Evolutionary conservation across 2,113 vertebrate species (phyloP).

Genomic region (Alligator sinensis): DNA sequence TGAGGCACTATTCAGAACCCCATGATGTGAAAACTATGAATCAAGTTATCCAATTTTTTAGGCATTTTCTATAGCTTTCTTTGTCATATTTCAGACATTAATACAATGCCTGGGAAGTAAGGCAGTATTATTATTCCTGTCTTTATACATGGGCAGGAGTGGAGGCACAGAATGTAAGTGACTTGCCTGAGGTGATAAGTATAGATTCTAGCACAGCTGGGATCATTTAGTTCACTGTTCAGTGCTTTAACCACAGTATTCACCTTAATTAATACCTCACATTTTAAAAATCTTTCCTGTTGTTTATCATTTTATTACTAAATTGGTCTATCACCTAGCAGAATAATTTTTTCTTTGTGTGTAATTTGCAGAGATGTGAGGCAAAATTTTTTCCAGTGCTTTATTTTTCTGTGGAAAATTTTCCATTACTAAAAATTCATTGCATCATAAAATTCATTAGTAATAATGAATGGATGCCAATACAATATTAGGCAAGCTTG

Average conservation of each 20-base stretch:
- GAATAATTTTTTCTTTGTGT: neutral
- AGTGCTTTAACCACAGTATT: accelerated
- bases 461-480: too few relatives aligned
- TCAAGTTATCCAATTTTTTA: neutral
- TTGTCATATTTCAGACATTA: neutral
- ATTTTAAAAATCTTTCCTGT: neutral
- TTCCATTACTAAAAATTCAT: too few relatives aligned
- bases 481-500: too few relatives aligned
- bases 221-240: neutral
- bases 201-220: neutral
- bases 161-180: neutral
- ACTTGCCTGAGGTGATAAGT: constrained; percentile 1
- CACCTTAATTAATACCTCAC: neutral
- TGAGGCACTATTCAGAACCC: neutral
- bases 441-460: too few relatives aligned
- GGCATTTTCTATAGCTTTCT: neutral
- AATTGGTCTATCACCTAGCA: neutral
- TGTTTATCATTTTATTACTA: neutral
- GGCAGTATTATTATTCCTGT: neutral
- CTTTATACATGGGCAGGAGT: neutral
- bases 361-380: neutral
- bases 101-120: neutral
- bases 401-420: too few relatives aligned
- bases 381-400: too few relatives aligned
- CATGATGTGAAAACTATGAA: neutral